Evolutionary conservation across 2,113 vertebrate genomes (phyloP).

Genomic region (Prochilodus magdalenae): DNA sequence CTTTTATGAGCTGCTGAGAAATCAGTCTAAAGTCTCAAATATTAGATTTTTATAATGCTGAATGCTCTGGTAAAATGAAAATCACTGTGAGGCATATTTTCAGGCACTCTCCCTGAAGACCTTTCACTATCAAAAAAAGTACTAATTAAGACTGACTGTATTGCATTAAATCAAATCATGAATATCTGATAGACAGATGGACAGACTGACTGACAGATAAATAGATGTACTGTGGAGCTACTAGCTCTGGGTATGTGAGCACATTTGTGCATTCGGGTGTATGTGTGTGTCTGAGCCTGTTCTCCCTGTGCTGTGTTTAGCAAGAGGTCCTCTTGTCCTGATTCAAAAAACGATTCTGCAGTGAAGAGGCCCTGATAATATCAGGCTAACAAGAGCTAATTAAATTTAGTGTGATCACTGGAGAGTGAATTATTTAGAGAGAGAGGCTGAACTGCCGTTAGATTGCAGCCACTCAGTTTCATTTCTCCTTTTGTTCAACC

Average conservation of each 20-base stretch:
- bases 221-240: background rate
- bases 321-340: conserved; percentile 27
- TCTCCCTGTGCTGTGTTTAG: conserved; percentile 25
- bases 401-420: conserved; percentile 80
- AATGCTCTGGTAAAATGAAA: too few relatives aligned
- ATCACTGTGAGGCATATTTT: too few relatives aligned
- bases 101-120: too few relatives aligned
- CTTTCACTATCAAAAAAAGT: too few relatives aligned
- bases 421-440: conserved; percentile 80
- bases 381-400: conserved; percentile 79
- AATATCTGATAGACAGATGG: background rate
- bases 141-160: too few relatives aligned
- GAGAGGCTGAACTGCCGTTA: conserved; percentile 48
- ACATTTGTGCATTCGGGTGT: background rate
- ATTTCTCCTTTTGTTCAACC: conserved; percentile 46
- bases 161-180: too few relatives aligned
- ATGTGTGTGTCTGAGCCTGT: background rate
- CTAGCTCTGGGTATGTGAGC: background rate
- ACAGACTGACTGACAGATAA: background rate
- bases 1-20: too few relatives aligned
- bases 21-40: too few relatives aligned
- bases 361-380: conserved; percentile 68
- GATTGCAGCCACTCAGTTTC: conserved; percentile 42
- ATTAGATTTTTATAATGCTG: too few relatives aligned
- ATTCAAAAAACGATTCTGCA: conserved; percentile 41